phyloP scores from a whole-genome alignment of 2,888 invertebrate species.

The Ectemnius cavifrons region DNA sequence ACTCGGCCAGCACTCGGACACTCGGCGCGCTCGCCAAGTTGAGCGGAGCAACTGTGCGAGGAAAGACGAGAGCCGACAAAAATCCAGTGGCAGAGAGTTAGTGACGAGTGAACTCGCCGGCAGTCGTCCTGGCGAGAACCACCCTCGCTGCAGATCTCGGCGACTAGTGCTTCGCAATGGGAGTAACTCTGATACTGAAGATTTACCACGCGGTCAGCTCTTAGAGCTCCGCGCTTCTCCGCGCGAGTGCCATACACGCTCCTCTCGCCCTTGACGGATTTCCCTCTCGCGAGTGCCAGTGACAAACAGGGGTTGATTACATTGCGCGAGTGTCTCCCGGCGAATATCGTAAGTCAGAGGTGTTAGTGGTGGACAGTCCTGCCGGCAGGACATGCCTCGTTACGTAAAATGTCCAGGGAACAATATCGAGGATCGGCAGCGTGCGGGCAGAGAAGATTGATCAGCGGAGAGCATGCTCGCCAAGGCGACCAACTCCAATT shows the following conservation, averaged over 20 bases:
- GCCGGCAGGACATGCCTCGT: constrained; percentile 24
- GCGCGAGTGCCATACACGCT: constrained; percentile 24
- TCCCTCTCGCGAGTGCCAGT: not conserved
- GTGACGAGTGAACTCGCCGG: constrained; percentile 29
- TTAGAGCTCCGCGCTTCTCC: constrained; percentile 3
- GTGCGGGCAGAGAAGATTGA: constrained; percentile 30
- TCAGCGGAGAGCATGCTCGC: constrained; percentile 28
- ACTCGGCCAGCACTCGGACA: not conserved
- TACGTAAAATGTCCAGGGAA: constrained; percentile 43
- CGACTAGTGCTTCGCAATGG: constrained; percentile 38
- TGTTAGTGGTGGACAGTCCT: constrained; percentile 16
- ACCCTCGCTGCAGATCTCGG: not conserved
- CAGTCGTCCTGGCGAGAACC: not conserved
- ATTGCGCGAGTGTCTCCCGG: not conserved
- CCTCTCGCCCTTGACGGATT: not conserved
- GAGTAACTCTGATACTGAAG: constrained; percentile 48
- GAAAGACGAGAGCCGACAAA: not conserved
- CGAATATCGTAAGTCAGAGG: not conserved
- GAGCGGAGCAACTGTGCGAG: not conserved
- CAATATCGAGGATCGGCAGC: constrained; percentile 17
- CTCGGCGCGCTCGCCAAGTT: not conserved
- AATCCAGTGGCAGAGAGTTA: constrained; percentile 10
- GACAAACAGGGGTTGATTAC: not conserved
- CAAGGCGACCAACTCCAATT: constrained; percentile 24
- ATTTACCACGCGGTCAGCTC: constrained; percentile 31